Percentiles rank a stretch among this genome's conserved stretches.
Evolutionary conservation across 2,113 vertebrate genomes (phyloP).

Genomic region (Chlorodrepanis virens): DNA sequence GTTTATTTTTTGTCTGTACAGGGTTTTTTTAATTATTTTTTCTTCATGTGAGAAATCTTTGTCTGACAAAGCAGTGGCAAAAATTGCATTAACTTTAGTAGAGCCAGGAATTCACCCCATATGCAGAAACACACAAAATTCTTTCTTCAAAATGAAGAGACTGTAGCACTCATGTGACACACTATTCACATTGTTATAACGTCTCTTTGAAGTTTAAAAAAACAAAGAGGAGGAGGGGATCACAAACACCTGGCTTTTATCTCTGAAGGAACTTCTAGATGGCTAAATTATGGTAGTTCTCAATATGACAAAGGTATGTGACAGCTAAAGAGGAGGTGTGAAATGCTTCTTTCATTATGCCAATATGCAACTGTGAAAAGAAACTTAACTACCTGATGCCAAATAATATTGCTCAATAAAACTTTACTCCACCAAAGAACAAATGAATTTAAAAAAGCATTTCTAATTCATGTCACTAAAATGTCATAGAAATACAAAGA

Average conservation of each 20-base stretch:
- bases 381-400: neutral
- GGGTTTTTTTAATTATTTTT: constrained; percentile 23
- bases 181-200: constrained; percentile 8
- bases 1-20: constrained; percentile 55
- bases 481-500: neutral
- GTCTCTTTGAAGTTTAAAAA: constrained; percentile 16
- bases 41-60: constrained; percentile 19
- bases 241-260: constrained; percentile 39
- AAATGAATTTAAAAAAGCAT: neutral
- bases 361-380: constrained; percentile 4
- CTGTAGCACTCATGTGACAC: neutral
- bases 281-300: neutral
- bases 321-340: constrained; percentile 17
- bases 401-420: neutral
- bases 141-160: neutral
- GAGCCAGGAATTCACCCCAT: neutral
- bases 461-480: neutral
- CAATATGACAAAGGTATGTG: neutral
- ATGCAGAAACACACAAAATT: neutral
- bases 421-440: neutral
- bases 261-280: neutral
- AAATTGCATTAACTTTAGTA: neutral
- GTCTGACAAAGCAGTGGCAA: constrained; percentile 17
- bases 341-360: constrained; percentile 33
- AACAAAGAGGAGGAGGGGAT: neutral